Evolutionary conservation across 2,888 invertebrate genomes (phyloP).

Genomic region (Sycophila texana): DNA sequence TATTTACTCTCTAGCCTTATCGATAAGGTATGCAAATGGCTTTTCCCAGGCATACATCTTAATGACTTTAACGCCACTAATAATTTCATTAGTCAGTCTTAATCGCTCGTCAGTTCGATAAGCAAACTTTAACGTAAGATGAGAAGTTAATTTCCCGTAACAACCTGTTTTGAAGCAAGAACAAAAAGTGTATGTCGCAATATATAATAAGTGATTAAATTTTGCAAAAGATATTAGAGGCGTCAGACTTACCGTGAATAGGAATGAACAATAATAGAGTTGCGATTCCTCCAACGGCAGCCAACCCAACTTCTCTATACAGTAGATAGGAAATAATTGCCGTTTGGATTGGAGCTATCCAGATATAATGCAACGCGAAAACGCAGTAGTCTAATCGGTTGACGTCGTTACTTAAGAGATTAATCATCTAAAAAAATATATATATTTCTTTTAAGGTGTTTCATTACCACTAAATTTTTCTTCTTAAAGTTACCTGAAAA

Average conservation of each 20-base stretch:
- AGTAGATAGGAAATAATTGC: constrained; percentile 79
- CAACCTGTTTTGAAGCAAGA: constrained; percentile 52
- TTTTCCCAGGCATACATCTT: constrained; percentile 95
- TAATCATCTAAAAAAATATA: constrained; percentile 76
- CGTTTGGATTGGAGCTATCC: constrained; percentile 86
- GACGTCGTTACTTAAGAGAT: constrained; percentile 86
- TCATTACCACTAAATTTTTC: background rate
- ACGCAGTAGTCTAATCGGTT: constrained; percentile 85
- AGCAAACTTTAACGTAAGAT: constrained; percentile 83
- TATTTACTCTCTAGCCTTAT: constrained; percentile 73
- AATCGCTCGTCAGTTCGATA: constrained; percentile 90
- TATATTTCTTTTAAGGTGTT: background rate
- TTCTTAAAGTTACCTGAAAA: background rate
- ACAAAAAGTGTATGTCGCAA: background rate
- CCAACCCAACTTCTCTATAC: constrained; percentile 76
- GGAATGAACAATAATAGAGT: constrained; percentile 67
- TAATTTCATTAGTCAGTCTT: constrained; percentile 91
- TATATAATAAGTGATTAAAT: background rate
- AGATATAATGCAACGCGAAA: constrained; percentile 84
- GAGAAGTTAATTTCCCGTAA: constrained; percentile 67
- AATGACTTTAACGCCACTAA: constrained; percentile 90
- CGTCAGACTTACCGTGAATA: constrained; percentile 69
- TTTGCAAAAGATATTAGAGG: background rate
- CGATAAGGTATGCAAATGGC: constrained; percentile 83
- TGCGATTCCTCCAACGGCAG: constrained; percentile 78